Evolutionary conservation across 2,888 invertebrate genomes (phyloP), one percentile per base, ranked within the genome.

Genomic region (Siphlonurus alternatus): DNA sequence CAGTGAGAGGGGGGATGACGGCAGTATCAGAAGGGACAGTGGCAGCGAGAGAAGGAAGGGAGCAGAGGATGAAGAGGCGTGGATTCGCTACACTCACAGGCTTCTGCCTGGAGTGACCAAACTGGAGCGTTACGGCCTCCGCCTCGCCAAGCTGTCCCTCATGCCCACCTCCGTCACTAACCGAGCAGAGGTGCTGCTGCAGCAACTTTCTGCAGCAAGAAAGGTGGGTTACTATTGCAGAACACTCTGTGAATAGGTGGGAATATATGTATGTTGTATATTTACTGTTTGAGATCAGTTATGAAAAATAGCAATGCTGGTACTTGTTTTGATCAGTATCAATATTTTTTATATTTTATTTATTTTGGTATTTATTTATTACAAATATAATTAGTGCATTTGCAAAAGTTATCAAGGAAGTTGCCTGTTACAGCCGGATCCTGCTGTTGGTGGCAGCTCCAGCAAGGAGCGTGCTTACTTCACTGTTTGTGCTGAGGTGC

Each of bases 121-220:
- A 15, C 74, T 85, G 2, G 77, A 81, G 67, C 76, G 81, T 66
- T 89, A 89, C 70, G 89, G 88, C 0, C 74, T 88, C 25, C 77
- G 80, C 24, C 73, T 88, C 61, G 85, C 87, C 1, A 76, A 80
- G 66, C 80, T 79, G 68, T 82, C 82, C 0, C 79, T 82, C 67
- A 76, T 86, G 70, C 85, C 86, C 0, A 74, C 77, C 66, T 73
- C 76, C n/a, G 79, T 83, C 2, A 74, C 84, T 0, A 74, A 78
- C 61, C 71, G 80, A 59, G 83, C 85, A 20, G 56, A 22, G 7
- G 7, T 22, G 5, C 7, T 56, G n/a, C 20, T 56, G 56, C 19
- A 56, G 19, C n/a, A 56, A 20, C 22, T 56, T 7, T 18, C 22
- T 5, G 7, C 5, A n/a, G 56, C 56, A n/a, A 56, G 56, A 56